Percentiles rank a stretch among this genome's conserved stretches.
Evolutionary conservation across 2,888 invertebrate genomes (phyloP).

Genomic region (Lasioglossum lativentre): DNA sequence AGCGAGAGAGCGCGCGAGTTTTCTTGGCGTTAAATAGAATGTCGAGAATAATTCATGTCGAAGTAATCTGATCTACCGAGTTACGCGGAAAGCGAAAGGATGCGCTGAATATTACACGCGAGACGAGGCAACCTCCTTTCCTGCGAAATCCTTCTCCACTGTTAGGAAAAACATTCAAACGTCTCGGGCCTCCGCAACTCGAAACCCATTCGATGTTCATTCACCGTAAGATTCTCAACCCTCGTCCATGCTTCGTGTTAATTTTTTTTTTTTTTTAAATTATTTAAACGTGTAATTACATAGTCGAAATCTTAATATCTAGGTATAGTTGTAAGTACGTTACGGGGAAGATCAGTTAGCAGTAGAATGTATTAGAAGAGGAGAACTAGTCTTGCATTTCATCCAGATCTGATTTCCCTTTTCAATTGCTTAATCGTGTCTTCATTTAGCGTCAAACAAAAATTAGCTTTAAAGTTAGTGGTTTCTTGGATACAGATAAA

Average conservation of each 20-base stretch:
- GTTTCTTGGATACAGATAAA: too few relatives aligned
- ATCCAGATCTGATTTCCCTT: too few relatives aligned
- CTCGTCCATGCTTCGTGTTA: background rate
- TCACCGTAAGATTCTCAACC: background rate
- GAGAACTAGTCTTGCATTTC: too few relatives aligned
- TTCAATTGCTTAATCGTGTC: too few relatives aligned
- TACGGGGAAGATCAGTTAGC: too few relatives aligned
- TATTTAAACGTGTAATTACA: too few relatives aligned
- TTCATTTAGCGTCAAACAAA: too few relatives aligned
- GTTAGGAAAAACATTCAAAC: background rate
- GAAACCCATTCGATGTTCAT: background rate
- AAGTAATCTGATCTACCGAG: slow-evolving; percentile 7
- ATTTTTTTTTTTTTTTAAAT: too few relatives aligned
- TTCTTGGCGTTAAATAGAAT: background rate
- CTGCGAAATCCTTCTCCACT: background rate
- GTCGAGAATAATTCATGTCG: slow-evolving; percentile 17
- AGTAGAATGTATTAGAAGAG: too few relatives aligned
- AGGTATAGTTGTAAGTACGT: too few relatives aligned
- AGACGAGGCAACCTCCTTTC: slow-evolving; percentile 8
- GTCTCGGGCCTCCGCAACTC: background rate
- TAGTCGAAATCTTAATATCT: too few relatives aligned
- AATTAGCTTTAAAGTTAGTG: too few relatives aligned
- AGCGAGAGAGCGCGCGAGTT: background rate
- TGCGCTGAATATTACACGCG: background rate
- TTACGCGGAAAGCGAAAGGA: slow-evolving; percentile 19